Percentiles rank a stretch among this genome's conserved stretches.
These are phyloP conservation scores for Eurytoma californica DNA, from an alignment of 2,888 invertebrate genomes.

Conservation along the genomic window DNA sequence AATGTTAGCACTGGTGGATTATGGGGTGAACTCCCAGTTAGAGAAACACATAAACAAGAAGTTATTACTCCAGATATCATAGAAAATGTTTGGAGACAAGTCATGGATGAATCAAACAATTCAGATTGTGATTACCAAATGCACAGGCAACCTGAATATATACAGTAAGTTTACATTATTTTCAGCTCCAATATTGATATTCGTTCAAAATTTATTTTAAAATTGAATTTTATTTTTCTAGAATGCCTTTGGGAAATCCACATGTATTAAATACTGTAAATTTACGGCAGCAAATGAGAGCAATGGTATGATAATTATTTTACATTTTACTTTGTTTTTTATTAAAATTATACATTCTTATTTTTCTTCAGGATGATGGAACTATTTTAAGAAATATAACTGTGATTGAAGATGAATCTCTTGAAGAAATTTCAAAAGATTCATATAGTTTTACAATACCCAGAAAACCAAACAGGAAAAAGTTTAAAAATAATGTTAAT, in stretches of 20 bases:
- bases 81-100: constrained; percentile 73
- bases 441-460: constrained; percentile 58
- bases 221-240: constrained; percentile 54
- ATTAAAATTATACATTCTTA: neutral
- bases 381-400: constrained; percentile 65
- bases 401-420: constrained; percentile 61
- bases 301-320: constrained; percentile 65
- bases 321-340: constrained; percentile 5
- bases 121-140: constrained; percentile 69
- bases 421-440: constrained; percentile 53
- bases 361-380: constrained; percentile 67
- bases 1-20: constrained; percentile 58
- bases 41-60: constrained; percentile 72
- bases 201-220: constrained; percentile 6
- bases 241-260: constrained; percentile 69
- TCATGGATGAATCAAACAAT: constrained; percentile 69
- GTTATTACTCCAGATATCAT: constrained; percentile 72
- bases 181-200: neutral
- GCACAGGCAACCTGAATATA: constrained; percentile 68
- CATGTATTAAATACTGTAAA: constrained; percentile 72
- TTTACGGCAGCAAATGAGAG: constrained; percentile 68
- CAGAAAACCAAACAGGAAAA: constrained; percentile 55
- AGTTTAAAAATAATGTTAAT: constrained; percentile 60
- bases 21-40: constrained; percentile 71
- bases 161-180: constrained; percentile 64